Base-by-base conservation (phyloP, 2,888 invertebrate genomes). In the Eupithecia insigniata region DNA sequence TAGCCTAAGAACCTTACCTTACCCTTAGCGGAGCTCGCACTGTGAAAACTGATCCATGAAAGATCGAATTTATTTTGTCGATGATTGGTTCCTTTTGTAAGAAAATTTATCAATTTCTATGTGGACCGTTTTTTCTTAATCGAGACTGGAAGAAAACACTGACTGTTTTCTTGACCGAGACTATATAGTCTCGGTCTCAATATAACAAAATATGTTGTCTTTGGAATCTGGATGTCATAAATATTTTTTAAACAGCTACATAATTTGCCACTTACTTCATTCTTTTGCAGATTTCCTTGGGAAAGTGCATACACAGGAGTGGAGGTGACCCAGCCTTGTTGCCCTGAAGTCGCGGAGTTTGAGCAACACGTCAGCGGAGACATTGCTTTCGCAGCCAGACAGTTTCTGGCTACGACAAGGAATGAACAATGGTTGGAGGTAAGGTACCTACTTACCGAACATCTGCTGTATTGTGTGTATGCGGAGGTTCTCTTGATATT, bases 221-320 rank as follows among this genome's bases (percentile, higher is more conserved):
- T n/a, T 46, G n/a, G 10, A 46, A 46, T 46, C 46, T n/a, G 1
- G 51, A 51, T 51, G 22, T 51, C n/a, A 51, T 10, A 22, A 51
- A 0, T 16, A 16, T 39, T 4, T 3, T 51, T 10, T 0, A 46
- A 46, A 46, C 46, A 46, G n/a, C 2, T 28, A 28, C 28, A 26
- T 28, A 58, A 0, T 0, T 28, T n/a, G 2, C 1, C 18, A 18
- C 7, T 39, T 39, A 5, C 39, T 51, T 22, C 60, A 28, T 36
- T 64, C 14, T 2, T 14, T 69, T 76, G 12, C 76, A 95, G 95
- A 76, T 96, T 90, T 79, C 96, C 96, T 0, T 96, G 96, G 96
- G 96, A 96, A 83, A 95, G 95, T 74, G 96, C 95, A 0, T 95
- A 89, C 81, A 96, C 96, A 0, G 96, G 96, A 1, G 86, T 90